A percentile compares a stretch with the other conserved stretches of the same genome.
phyloP scores from a whole-genome alignment of 2,888 invertebrate genomes.

The Protula sp. region DNA sequence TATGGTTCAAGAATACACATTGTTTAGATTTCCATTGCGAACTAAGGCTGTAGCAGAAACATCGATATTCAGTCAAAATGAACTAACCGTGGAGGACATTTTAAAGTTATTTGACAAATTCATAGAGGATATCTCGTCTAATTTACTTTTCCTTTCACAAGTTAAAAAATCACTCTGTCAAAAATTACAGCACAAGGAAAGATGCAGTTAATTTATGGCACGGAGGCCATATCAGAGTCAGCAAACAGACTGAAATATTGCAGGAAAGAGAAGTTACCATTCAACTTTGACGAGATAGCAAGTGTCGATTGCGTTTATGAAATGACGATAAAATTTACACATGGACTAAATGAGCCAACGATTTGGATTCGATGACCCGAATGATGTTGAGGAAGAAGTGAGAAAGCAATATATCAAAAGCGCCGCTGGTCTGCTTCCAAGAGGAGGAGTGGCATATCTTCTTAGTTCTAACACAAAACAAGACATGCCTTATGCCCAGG shows the following conservation, averaged over 20 bases:
- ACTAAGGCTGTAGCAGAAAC: slow-evolving; percentile 21
- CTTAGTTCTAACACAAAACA: slow-evolving; percentile 6
- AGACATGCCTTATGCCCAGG: too few species aligned
- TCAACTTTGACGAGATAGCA: slow-evolving; percentile 9
- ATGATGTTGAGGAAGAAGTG: slow-evolving; percentile 15
- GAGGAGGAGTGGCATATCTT: slow-evolving; percentile 19
- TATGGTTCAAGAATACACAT: slow-evolving; percentile 20
- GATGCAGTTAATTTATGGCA: too few species aligned
- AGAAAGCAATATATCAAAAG: slow-evolving; percentile 19
- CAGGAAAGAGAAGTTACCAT: too few species aligned
- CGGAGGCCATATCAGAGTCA: too few species aligned
- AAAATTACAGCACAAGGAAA: too few species aligned
- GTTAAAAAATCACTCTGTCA: slow-evolving; percentile 2
- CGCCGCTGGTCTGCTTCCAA: slow-evolving; percentile 20
- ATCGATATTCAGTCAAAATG: slow-evolving; percentile 26
- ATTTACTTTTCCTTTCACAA: slow-evolving; percentile 8
- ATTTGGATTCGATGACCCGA: slow-evolving; percentile 27
- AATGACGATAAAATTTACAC: slow-evolving; percentile 12
- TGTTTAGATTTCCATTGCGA: slow-evolving; percentile 41
- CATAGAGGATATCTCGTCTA: slow-evolving; percentile 22
- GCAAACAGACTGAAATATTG: too few species aligned
- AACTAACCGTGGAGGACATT: slow-evolving; percentile 15
- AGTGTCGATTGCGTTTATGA: slow-evolving; percentile 11
- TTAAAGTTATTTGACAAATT: slow-evolving; percentile 25
- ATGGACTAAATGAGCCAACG: slow-evolving; percentile 20